Evolutionary conservation across 1,140 invertebrate species (phyloP), one percentile per base, ranked within the genome.

Genomic region (Pantala flavescens): DNA sequence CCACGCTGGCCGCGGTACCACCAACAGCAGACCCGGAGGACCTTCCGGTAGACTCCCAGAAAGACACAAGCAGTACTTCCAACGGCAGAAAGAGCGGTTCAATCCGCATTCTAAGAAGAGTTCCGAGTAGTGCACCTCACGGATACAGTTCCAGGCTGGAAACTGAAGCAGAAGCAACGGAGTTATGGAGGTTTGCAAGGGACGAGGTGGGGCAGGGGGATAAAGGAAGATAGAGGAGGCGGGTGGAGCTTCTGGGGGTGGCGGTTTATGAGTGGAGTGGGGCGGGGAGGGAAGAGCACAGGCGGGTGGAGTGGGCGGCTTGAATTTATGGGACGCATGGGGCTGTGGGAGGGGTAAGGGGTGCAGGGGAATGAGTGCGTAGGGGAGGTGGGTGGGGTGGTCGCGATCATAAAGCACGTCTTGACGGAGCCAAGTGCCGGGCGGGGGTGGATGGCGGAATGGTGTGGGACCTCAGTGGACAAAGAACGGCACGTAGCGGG

Each of bases 291-390:
- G 16, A 63, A 63, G 49, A 63, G 49, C 16, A 21, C 12, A 12
- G n/a, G 12, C 5, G 49, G 49, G 49, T 63, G 49, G 49, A 21
- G 49, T 21, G 49, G 49, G n/a, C 16, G n/a, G 49, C n/a, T 21
- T 63, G 49, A 63, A 63, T 63, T 63, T 63, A 63, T 63, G 49
- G 49, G 49, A 21, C 49, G n/a, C 49, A 63, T 63, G 49, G n/a
- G 49, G 49, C 14, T 3, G 49, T 5, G 49, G 49, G 1, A 63
- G n/a, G 49, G 49, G 16, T 3, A 21, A 21, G 49, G 49, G 49
- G n/a, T 21, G 12, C 16, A 14, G 49, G 49, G 2, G 16, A 1
- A 12, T 16, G 12, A 14, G 49, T 1, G 49, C 1, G 49, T 7
- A 3, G 49, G 49, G 49, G 3, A 12, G 3, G n/a, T 63, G 49